Percentiles rank a stretch among this genome's conserved stretches.
Conservation (phyloP, 2,113 vertebrate species). For the Rhynchomys soricoides region DNA sequence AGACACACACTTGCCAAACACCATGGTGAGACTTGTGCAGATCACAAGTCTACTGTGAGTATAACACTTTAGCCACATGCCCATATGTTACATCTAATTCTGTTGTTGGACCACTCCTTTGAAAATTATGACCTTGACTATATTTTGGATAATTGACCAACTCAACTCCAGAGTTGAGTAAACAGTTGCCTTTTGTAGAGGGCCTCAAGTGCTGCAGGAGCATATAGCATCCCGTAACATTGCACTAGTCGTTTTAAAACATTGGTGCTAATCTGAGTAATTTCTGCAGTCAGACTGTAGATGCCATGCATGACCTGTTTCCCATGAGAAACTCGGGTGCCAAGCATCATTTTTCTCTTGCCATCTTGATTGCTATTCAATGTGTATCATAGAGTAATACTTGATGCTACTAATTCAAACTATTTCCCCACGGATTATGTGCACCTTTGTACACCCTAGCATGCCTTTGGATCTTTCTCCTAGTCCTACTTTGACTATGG, state of each 20-base stretch:
- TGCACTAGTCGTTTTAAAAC: not conserved
- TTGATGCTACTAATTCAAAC: not conserved
- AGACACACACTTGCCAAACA: slow-evolving; percentile 12
- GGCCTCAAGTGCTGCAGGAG: not conserved
- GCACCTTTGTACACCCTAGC: not conserved
- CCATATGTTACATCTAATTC: not conserved
- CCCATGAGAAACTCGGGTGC: not conserved
- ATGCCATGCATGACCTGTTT: not conserved
- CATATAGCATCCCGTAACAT: not conserved
- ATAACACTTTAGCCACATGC: not conserved
- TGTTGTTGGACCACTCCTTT: not conserved
- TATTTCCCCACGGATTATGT: not conserved
- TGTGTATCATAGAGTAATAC: not conserved
- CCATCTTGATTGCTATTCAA: not conserved
- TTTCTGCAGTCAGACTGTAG: not conserved
- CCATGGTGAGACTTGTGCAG: not conserved
- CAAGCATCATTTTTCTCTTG: slow-evolving; percentile 1
- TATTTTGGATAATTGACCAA: not conserved
- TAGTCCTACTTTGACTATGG: not conserved
- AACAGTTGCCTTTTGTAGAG: not conserved
- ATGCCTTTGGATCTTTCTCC: not conserved
- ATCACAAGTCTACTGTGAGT: slow-evolving; percentile 38
- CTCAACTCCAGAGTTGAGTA: not conserved
- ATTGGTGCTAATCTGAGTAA: not conserved
- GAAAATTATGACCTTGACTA: slow-evolving; percentile 36